phyloP scores from a whole-genome alignment of 1,140 invertebrate species.

The Diuraphis noxia region DNA sequence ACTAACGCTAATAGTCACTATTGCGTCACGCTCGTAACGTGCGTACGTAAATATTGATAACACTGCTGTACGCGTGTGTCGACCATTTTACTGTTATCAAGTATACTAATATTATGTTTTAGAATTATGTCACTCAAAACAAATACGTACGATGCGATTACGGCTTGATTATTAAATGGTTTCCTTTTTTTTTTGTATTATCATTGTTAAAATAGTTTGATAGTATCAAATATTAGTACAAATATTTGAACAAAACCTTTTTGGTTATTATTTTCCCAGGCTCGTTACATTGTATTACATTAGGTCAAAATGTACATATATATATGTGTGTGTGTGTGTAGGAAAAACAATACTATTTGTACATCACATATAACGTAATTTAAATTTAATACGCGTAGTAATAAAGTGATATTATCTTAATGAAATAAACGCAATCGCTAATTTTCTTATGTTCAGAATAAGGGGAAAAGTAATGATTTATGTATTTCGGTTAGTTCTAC shows the following conservation, averaged over 20 bases:
- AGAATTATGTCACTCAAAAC: neutral
- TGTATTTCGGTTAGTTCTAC: neutral
- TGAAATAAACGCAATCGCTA: neutral
- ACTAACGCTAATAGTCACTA: neutral
- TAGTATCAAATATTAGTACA: neutral
- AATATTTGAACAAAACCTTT: constrained; percentile 21
- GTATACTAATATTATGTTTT: neutral
- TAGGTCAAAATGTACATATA: neutral
- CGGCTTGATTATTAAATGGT: neutral
- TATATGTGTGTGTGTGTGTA: neutral
- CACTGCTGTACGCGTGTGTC: neutral
- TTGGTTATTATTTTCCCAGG: neutral
- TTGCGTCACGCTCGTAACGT: neutral
- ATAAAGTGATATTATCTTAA: neutral
- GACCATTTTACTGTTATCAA: neutral
- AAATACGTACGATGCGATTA: neutral
- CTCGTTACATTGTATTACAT: neutral
- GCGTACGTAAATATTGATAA: neutral
- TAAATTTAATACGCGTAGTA: neutral
- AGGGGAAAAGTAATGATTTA: neutral
- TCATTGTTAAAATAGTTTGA: neutral
- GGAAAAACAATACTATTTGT: neutral
- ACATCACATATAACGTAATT: neutral
- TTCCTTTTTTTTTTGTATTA: neutral
- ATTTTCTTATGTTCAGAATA: neutral